Conservation (phyloP, 2,888 invertebrate species). For the Crepidodera aurea region DNA sequence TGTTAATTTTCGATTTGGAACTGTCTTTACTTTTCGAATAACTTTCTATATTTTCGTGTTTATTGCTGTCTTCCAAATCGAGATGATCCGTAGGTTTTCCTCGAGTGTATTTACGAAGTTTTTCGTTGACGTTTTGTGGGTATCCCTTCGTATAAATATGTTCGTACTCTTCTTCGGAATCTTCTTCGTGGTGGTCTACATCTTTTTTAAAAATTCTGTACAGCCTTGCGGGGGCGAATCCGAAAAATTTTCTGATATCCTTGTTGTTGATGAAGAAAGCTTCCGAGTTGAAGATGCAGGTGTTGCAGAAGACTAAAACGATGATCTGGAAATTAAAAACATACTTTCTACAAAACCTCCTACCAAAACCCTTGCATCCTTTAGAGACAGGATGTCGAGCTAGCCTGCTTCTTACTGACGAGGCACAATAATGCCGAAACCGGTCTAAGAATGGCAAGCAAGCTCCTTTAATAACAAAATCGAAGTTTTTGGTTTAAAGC, state of each 20-base stretch:
- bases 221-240: background rate
- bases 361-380: no score
- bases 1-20: background rate
- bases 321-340: background rate
- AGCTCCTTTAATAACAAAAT: no score
- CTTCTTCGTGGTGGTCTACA: background rate
- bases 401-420: no score
- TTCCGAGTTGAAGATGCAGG: background rate
- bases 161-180: background rate
- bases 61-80: slow-evolving; percentile 7
- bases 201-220: slow-evolving; percentile 1
- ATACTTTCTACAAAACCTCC: background rate
- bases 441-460: no score
- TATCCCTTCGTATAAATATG: background rate
- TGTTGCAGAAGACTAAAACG: background rate
- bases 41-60: slow-evolving; percentile 2
- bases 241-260: slow-evolving; percentile 18
- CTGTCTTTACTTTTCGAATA: background rate
- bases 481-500: no score
- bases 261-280: slow-evolving; percentile 4
- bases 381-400: no score
- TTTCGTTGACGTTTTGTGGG: slow-evolving; percentile 12
- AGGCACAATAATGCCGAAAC: no score
- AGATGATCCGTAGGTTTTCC: background rate
- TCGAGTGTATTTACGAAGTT: background rate